These are phyloP conservation scores for Oxytorus armatus DNA, from an alignment of 2,888 invertebrate species.

Conservation along the genomic window DNA sequence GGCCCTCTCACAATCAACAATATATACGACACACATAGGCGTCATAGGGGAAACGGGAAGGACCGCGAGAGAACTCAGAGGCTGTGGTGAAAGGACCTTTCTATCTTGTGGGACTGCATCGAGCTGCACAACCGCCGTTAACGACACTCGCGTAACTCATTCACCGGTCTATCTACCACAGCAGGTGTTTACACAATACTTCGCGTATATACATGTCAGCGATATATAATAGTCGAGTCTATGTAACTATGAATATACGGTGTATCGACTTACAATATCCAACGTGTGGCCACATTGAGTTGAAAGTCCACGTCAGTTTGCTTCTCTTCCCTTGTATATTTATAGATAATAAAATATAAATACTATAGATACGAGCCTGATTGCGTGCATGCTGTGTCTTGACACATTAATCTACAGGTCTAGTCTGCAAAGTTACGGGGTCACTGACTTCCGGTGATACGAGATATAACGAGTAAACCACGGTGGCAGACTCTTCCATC, in stretches of 20 bases:
- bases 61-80: conserved; percentile 31
- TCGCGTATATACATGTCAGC: conserved; percentile 7
- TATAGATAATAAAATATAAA: conserved; percentile 32
- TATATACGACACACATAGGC: conserved; percentile 26
- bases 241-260: not conserved
- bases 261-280: not conserved
- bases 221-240: conserved; percentile 6
- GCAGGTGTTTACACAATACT: conserved; percentile 58
- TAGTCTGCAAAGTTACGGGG: conserved; percentile 25
- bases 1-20: conserved; percentile 57
- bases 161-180: conserved; percentile 52
- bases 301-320: conserved; percentile 1
- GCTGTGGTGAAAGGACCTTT: conserved; percentile 66
- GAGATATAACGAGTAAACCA: conserved; percentile 5
- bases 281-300: conserved; percentile 19
- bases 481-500: not conserved
- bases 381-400: not conserved
- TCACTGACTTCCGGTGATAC: conserved; percentile 43
- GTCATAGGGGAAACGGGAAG: conserved; percentile 24
- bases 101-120: conserved; percentile 46
- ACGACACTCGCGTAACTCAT: conserved; percentile 63
- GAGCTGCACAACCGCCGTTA: conserved; percentile 53
- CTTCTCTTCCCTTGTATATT: conserved; percentile 22
- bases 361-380: conserved; percentile 17
- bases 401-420: not conserved